A percentile compares a stretch with the other conserved stretches of the same genome.
Conservation (phyloP, 2,113 vertebrate species). For the Heterochromis multidens region DNA sequence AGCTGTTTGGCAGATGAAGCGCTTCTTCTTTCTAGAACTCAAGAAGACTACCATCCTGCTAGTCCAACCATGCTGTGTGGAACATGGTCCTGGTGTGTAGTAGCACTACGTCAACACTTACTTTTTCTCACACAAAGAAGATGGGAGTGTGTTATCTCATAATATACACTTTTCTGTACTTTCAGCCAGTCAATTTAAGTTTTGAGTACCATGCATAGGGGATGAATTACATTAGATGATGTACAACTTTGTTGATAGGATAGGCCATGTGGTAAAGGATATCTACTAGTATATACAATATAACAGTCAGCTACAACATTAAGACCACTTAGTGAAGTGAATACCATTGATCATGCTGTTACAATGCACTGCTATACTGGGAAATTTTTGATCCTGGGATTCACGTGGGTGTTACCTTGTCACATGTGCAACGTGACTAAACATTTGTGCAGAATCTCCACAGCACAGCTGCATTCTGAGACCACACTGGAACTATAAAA, state of each 20-base stretch:
- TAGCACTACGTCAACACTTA: constrained; percentile 27
- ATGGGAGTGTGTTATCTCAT: background rate
- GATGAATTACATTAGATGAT: background rate
- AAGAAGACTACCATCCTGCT: background rate
- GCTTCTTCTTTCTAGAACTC: background rate
- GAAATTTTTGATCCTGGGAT: background rate
- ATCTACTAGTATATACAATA: background rate
- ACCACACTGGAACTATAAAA: background rate
- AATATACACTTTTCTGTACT: constrained; percentile 2
- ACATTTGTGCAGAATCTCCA: background rate
- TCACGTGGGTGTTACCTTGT: background rate
- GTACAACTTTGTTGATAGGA: constrained; percentile 22
- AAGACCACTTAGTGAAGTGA: background rate
- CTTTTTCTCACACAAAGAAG: constrained; percentile 29
- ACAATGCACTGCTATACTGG: background rate
- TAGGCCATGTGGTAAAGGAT: constrained; percentile 11
- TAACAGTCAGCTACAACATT: background rate
- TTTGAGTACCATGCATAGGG: background rate
- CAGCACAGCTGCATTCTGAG: background rate
- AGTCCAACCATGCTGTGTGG: background rate
- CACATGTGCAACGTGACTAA: background rate
- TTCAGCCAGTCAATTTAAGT: constrained; percentile 64
- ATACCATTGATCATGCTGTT: background rate
- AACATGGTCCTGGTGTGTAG: background rate
- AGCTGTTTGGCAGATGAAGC: background rate